Evolutionary conservation across 2,888 invertebrate species (phyloP), one percentile per base, ranked within the genome.

Genomic region (Nemotelus nigrinus): DNA sequence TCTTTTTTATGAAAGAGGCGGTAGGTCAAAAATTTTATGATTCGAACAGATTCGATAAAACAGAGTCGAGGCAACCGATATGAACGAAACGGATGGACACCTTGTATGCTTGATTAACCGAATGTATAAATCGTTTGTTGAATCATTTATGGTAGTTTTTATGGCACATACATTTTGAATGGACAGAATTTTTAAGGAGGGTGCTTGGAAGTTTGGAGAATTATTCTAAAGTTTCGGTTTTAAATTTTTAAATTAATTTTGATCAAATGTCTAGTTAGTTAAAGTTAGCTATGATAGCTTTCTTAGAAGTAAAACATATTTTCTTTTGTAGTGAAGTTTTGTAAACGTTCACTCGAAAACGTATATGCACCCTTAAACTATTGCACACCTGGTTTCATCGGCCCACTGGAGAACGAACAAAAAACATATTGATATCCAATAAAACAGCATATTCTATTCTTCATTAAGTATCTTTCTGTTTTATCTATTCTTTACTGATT

Each of bases 111-210:
- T 79, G 79, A 79, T 79, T 79, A 79, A 79, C 77, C 71, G 77
- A 79, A 79, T 64, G 75, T 75, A 79, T 78, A 77, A 79, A 78
- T 79, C 77, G 79, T 79, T 79, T 77, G 74, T 74, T 63, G 78
- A 79, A 78, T 79, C 78, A 78, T 77, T 75, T 77, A 53, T 48
- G 70, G 41, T 53, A 64, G 77, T 41, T 63, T 67, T 71, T 50
- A 47, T 67, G 55, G 63, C 53, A 65, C 72, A 72, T 65, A 64
- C 64, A 78, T 39, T 47, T 41, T 45, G 47, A n/a, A 48, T 65
- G 64, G 43, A 7, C 25, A 48, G 41, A 4, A 25, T 25, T 39
- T n/a, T 53, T 79, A 74, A 58, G 60, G 43, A 58, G 76, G 70
- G 72, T 57, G 10, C 57, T 7, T 10, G 53, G 53, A 53, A 53